phyloP scores from a whole-genome alignment of 1,140 invertebrate species.

The Zaprionus nigranus region DNA sequence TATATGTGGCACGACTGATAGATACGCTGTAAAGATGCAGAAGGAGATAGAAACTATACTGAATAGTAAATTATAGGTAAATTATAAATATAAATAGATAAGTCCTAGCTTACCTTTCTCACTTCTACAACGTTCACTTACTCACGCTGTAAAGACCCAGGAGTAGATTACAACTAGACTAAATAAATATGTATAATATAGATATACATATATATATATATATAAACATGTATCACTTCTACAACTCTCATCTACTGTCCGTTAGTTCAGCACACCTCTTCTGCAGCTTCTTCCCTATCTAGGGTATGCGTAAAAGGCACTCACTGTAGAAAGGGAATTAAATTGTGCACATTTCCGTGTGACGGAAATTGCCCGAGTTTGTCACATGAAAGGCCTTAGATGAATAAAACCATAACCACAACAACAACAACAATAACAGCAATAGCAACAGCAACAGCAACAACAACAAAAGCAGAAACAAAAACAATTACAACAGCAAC shows the following conservation, averaged over 20 bases:
- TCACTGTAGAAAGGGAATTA: constrained; percentile 52
- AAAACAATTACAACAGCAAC: too few species aligned
- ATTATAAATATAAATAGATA: too few species aligned
- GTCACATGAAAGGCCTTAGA: constrained; percentile 67
- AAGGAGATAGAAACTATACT: background rate
- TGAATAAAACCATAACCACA: constrained; percentile 54
- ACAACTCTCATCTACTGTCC: background rate
- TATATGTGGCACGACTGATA: background rate
- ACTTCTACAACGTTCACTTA: too few species aligned
- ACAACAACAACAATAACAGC: too few species aligned
- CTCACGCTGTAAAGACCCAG: background rate
- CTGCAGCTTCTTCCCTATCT: background rate
- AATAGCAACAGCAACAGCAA: too few species aligned
- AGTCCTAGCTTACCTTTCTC: too few species aligned
- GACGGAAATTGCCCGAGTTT: constrained; percentile 75
- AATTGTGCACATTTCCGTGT: constrained; percentile 79
- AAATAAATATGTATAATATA: background rate
- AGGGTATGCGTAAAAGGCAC: constrained; percentile 54
- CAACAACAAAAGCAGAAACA: constrained; percentile 12
- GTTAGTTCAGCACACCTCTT: background rate
- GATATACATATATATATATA: too few species aligned
- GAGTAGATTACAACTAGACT: background rate
- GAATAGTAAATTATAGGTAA: too few species aligned
- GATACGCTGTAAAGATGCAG: background rate
- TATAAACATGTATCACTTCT: background rate